phyloP scores from a whole-genome alignment of 2,797 vertebrate species.

The Enteromius treurensis region DNA sequence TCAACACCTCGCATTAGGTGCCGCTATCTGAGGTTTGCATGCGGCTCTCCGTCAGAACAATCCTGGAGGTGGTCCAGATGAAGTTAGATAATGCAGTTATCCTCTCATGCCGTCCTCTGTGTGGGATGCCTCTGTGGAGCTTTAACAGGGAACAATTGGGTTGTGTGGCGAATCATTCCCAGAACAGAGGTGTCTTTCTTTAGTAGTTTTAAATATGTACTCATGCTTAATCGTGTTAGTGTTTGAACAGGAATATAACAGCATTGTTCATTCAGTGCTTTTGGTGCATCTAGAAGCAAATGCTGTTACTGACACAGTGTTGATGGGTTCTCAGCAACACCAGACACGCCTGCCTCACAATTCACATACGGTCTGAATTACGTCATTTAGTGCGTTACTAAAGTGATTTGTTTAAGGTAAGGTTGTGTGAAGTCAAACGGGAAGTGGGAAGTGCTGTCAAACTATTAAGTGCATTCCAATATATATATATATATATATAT shows the following conservation, averaged over 20 bases:
- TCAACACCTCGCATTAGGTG: background rate
- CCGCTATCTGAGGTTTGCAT: conserved; percentile 18
- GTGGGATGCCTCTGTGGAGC: conserved; percentile 22
- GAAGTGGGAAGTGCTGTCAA: too few relatives aligned
- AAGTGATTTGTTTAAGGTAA: background rate
- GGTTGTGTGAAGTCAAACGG: background rate
- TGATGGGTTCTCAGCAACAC: background rate
- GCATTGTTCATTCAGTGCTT: conserved; percentile 19
- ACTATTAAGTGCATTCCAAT: too few relatives aligned
- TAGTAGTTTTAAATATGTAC: conserved; percentile 26
- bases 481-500: too few relatives aligned
- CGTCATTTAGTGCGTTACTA: background rate
- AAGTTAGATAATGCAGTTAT: conserved; percentile 44
- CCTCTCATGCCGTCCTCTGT: conserved; percentile 3
- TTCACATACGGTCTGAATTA: background rate
- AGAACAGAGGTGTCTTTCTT: conserved; percentile 42
- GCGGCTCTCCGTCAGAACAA: conserved; percentile 6
- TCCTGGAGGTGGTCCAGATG: conserved; percentile 18
- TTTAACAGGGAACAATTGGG: conserved; percentile 5
- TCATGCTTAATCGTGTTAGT: conserved; percentile 47
- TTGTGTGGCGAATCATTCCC: conserved; percentile 1
- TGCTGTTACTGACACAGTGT: background rate
- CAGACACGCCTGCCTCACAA: background rate
- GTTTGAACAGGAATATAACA: conserved; percentile 40
- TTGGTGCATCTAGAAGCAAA: background rate